Evolutionary conservation across 2,113 vertebrate species (phyloP), one percentile per base, ranked within the genome.

Genomic region (Rhinoptilus africanus): DNA sequence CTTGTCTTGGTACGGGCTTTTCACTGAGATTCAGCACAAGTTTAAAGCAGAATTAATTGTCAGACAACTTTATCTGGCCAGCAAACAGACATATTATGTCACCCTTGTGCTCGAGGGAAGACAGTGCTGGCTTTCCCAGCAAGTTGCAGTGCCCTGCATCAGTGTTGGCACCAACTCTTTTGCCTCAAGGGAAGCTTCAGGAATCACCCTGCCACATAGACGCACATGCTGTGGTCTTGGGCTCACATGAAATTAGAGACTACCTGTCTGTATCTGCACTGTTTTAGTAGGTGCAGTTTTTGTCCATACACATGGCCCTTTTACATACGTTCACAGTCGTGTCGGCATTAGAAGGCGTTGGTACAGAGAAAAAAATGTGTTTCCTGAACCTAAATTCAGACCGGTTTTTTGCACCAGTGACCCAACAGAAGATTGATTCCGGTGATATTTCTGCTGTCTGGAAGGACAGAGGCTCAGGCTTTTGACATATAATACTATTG

Each of bases 91-190:
- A 56, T 23, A 8, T 22, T 50, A 28, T 26, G 7, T 53, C 50
- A 54, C 4, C 4, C 6, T 45, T 62, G 14, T 50, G 15, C 13
- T 89, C 50, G 26, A 68, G 11, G 28, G 28, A 59, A 64, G 47
- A 54, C 12, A 21, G 30, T 1, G 5, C 4, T 50, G 30, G 16
- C 23, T 57, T 92, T 73, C 28, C 27, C 12, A 76, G 30, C 2
- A 43, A 64, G 17, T 3, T 37, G 4, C 15, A 51, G 21, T 2
- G 4, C 7, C 5, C 9, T 35, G 8, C 1, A 0, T n/a, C 43
- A 24, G 6, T 14, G 34, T 51, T 2, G 5, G 6, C 13, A 35
- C 8, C 0, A 76, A 14, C 2, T 79, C 5, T 47, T n/a, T 60
- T 24, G 8, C 3, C 6, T 1, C 35, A 64, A 35, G 8, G 12